These are phyloP conservation scores for Heterodera schachtii DNA, from an alignment of 1,140 invertebrate species.

Conservation along the genomic window DNA sequence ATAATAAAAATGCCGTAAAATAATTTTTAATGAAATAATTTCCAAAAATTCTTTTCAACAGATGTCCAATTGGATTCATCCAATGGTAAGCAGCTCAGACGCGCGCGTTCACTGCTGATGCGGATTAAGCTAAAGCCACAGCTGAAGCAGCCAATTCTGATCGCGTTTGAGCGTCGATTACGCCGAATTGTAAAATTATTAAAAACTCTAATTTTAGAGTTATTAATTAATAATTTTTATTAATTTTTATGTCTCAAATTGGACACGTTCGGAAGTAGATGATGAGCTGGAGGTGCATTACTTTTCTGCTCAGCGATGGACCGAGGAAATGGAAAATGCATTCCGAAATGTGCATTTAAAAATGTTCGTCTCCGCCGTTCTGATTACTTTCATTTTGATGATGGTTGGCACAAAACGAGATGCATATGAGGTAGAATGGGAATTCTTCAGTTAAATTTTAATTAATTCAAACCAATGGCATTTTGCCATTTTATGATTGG, in stretches of 20 bases:
- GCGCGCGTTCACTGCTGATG: slow-evolving; percentile 28
- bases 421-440: slow-evolving; percentile 18
- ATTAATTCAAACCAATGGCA: too few relatives aligned
- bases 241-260: slow-evolving; percentile 23
- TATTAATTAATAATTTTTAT: background rate
- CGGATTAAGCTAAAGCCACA: slow-evolving; percentile 34
- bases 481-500: too few relatives aligned
- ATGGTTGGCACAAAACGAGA: background rate
- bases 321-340: slow-evolving; percentile 31
- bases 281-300: slow-evolving; percentile 34
- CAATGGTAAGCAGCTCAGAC: slow-evolving; percentile 5
- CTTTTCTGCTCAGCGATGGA: slow-evolving; percentile 36
- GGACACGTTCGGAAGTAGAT: slow-evolving; percentile 15
- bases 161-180: slow-evolving; percentile 28
- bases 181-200: slow-evolving; percentile 12
- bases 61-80: slow-evolving; percentile 15
- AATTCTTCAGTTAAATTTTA: too few relatives aligned
- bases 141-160: slow-evolving; percentile 29
- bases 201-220: background rate
- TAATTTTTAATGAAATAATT: too few relatives aligned
- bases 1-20: too few relatives aligned
- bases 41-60: background rate
- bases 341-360: slow-evolving; percentile 29
- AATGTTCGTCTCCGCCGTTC: slow-evolving; percentile 26
- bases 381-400: slow-evolving; percentile 8